A percentile compares a stretch with the other conserved stretches of the same genome.
Evolutionary conservation across 2,797 vertebrate genomes (phyloP).

Genomic region (Darevskia mixta): DNA sequence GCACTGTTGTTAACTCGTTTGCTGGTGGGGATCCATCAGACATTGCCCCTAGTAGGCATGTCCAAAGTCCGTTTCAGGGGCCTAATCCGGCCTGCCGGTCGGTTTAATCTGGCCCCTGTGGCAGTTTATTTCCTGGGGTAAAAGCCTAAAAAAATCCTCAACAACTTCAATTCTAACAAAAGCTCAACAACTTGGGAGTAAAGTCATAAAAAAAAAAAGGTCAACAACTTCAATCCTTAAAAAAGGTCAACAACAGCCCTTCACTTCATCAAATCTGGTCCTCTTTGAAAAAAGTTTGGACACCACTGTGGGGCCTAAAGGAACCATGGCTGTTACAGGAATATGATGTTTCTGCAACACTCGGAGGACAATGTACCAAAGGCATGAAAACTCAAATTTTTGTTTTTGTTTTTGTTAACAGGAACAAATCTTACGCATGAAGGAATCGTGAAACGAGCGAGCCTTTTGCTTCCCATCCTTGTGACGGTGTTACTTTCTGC

Average conservation of each 20-base stretch:
- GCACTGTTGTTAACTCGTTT: background rate
- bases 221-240: too few species aligned
- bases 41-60: background rate
- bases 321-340: background rate
- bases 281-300: too few species aligned
- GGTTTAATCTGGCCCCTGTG: too few species aligned
- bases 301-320: background rate
- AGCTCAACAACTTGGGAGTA: too few species aligned
- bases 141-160: too few species aligned
- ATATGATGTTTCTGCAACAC: background rate
- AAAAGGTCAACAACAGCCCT: too few species aligned
- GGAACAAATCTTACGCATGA: conserved; percentile 29
- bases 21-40: background rate
- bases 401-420: conserved; percentile 13
- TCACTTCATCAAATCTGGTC: too few species aligned
- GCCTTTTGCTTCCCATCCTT: conserved; percentile 82
- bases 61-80: too few species aligned
- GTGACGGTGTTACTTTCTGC: conserved; percentile 84
- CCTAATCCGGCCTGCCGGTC: too few species aligned
- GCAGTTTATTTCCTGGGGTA: too few species aligned
- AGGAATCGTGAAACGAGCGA: conserved; percentile 43
- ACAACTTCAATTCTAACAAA: too few species aligned
- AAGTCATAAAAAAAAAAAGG: too few species aligned
- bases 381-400: background rate
- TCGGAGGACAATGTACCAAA: background rate